These are phyloP conservation scores for Papilio aristodemus DNA, from an alignment of 1,140 invertebrate genomes.

Conservation along the genomic window DNA sequence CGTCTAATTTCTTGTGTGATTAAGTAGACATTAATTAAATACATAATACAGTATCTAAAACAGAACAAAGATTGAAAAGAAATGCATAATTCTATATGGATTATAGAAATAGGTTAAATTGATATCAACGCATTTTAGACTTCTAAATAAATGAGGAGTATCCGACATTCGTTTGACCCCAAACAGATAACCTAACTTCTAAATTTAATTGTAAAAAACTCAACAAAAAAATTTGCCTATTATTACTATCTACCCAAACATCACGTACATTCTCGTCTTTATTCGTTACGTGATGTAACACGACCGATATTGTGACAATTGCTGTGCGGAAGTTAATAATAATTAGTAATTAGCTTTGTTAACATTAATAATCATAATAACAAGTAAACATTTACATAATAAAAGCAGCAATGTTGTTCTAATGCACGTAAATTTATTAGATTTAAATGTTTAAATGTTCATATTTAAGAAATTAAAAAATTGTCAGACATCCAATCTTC, in stretches of 20 bases:
- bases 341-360: conserved; percentile 21
- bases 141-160: not conserved
- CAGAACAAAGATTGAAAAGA: too few relatives aligned
- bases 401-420: not conserved
- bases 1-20: too few relatives aligned
- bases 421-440: too few relatives aligned
- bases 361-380: conserved; percentile 15
- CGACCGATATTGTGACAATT: conserved; percentile 24
- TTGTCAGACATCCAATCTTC: too few relatives aligned
- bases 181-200: not conserved
- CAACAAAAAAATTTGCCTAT: not conserved
- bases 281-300: conserved; percentile 12
- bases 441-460: not conserved
- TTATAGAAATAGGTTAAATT: too few relatives aligned
- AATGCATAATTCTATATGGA: too few relatives aligned
- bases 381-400: conserved; percentile 5
- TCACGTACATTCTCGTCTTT: not conserved
- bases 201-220: not conserved
- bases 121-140: not conserved
- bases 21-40: too few relatives aligned
- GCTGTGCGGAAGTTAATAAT: conserved; percentile 19
- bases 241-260: not conserved
- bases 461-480: too few relatives aligned
- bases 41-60: too few relatives aligned
- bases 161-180: not conserved